A percentile compares a stretch with the other conserved stretches of the same genome.
Conservation (phyloP, 2,113 vertebrate genomes). For the Pholis gunnellus region DNA sequence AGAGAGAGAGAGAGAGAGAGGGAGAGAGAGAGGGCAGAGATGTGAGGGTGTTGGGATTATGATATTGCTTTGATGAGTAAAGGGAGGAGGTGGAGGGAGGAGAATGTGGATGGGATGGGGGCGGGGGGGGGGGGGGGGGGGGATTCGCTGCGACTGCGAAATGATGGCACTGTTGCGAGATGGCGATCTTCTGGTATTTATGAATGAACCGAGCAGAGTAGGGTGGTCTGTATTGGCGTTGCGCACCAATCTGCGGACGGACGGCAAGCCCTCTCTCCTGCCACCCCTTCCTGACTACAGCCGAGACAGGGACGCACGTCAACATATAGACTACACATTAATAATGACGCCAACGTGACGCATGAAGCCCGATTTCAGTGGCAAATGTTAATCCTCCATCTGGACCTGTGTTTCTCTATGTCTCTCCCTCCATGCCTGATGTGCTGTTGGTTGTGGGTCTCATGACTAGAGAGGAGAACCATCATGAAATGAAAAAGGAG, state of each 20-base stretch:
- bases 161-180: conserved; percentile 76
- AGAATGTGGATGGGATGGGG: too few relatives aligned
- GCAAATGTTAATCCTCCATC: conserved; percentile 76
- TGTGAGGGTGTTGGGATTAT: conserved; percentile 54
- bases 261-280: conserved; percentile 40
- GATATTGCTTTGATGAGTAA: conserved; percentile 68
- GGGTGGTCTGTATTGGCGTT: conserved; percentile 79
- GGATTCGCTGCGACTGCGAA: conserved; percentile 59
- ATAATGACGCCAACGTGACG: conserved; percentile 75
- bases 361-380: conserved; percentile 64
- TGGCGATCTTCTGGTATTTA: conserved; percentile 83
- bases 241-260: conserved; percentile 68
- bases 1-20: conserved; percentile 18
- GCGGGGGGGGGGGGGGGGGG: background rate
- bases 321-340: conserved; percentile 38
- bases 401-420: conserved; percentile 37
- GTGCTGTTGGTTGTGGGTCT: conserved; percentile 30
- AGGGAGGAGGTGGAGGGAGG: conserved; percentile 34
- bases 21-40: conserved; percentile 30
- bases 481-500: conserved; percentile 19
- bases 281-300: conserved; percentile 47
- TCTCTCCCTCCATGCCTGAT: conserved; percentile 20
- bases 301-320: conserved; percentile 37
- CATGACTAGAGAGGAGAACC: conserved; percentile 22
- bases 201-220: conserved; percentile 80